Evolutionary conservation across 2,113 vertebrate genomes (phyloP).

Genomic region (Pseudopodoces humilis): DNA sequence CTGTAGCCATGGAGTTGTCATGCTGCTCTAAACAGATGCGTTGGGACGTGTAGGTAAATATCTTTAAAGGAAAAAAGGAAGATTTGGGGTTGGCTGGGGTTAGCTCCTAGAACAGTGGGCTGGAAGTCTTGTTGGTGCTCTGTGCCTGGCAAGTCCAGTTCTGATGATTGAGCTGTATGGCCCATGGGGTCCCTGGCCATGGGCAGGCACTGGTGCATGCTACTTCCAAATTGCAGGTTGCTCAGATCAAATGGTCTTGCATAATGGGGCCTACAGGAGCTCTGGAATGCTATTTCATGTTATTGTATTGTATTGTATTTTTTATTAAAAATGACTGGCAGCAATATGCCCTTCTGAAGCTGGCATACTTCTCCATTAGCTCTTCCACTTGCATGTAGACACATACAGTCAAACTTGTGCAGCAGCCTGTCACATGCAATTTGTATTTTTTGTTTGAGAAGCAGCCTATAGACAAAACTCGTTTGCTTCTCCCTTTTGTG

Average conservation of each 20-base stretch:
- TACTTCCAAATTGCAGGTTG: not conserved
- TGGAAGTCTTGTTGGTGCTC: rapidly evolving
- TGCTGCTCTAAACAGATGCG: not conserved
- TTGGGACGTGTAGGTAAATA: not conserved
- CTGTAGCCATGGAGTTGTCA: not conserved
- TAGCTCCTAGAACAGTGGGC: not conserved
- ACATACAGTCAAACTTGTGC: not conserved
- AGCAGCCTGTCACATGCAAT: constrained; percentile 1
- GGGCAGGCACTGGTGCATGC: not conserved
- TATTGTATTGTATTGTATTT: not conserved
- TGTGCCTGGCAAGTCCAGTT: not conserved
- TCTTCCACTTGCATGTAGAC: not conserved
- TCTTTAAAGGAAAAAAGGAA: not conserved
- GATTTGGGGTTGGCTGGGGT: not conserved
- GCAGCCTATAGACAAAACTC: constrained; percentile 29
- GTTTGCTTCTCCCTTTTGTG: constrained; percentile 21
- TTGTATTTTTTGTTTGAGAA: constrained; percentile 42
- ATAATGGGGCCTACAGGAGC: not conserved
- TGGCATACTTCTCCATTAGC: not conserved
- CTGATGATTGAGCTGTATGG: not conserved
- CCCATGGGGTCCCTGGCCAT: rapidly evolving
- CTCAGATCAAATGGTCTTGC: not conserved
- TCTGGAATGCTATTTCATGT: not conserved
- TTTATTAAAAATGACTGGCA: not conserved
- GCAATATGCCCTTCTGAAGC: not conserved